Percentiles rank a stretch among this genome's conserved stretches.
These are phyloP conservation scores for Ciconia nigra DNA, from an alignment of 2,797 vertebrate genomes.

Conservation along the genomic window DNA sequence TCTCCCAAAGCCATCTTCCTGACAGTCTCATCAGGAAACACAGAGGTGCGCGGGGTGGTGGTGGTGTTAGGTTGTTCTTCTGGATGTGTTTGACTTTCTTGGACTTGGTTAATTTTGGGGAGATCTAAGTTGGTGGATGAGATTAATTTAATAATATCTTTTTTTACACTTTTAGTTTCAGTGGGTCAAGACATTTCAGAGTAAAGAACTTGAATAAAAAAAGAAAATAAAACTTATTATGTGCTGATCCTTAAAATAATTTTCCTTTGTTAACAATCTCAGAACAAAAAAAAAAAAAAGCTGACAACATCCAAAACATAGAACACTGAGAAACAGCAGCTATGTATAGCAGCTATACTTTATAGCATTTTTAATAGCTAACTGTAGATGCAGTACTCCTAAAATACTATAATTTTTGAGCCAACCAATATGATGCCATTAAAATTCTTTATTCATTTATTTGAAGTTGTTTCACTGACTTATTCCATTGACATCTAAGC, in stretches of 20 bases:
- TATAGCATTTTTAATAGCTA: not conserved
- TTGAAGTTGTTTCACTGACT: conserved; percentile 21
- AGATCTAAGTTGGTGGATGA: not conserved
- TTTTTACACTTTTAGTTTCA: not conserved
- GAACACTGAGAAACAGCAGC: not conserved
- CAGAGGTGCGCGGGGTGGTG: too few species aligned
- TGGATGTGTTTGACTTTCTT: not conserved
- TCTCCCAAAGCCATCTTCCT: not conserved
- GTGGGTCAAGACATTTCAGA: not conserved
- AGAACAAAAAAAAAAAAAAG: not conserved
- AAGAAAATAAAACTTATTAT: not conserved
- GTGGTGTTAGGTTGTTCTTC: not conserved
- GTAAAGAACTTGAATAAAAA: not conserved
- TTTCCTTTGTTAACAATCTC: not conserved
- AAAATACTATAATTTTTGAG: not conserved
- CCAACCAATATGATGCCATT: not conserved
- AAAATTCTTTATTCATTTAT: not conserved
- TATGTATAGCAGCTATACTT: not conserved
- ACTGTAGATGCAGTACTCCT: not conserved
- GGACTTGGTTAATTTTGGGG: not conserved
- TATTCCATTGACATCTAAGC: not conserved
- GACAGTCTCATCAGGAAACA: not conserved
- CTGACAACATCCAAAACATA: not conserved
- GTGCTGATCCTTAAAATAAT: not conserved
- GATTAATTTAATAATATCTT: not conserved